A percentile compares a stretch with the other conserved stretches of the same genome.
phyloP scores from a whole-genome alignment of 2,888 invertebrate species.

The Idaea straminata region DNA sequence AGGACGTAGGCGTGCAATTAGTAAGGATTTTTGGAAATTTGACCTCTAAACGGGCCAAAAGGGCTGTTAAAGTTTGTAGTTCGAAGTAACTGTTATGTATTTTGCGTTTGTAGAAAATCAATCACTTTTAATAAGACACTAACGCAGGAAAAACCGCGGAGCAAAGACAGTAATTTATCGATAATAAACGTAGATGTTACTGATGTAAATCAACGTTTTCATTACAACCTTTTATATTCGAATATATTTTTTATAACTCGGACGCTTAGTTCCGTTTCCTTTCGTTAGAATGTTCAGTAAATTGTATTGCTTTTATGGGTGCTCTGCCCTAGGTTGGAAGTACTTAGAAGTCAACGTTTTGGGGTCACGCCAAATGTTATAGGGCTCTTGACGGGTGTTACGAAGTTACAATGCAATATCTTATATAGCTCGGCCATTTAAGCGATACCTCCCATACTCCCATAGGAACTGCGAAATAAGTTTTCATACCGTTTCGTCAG shows the following conservation, averaged over 20 bases:
- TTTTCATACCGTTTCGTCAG: background rate
- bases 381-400: background rate
- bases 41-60: too few relatives aligned
- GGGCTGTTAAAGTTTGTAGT: too few relatives aligned
- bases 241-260: background rate
- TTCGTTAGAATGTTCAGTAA: background rate
- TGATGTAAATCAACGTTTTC: background rate
- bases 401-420: background rate
- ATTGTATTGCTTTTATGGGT: background rate
- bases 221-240: background rate
- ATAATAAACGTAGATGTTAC: background rate
- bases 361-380: slow-evolving; percentile 1
- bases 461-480: background rate
- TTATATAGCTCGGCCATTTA: background rate
- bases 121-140: too few relatives aligned
- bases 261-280: background rate
- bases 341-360: background rate
- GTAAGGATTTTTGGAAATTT: too few relatives aligned
- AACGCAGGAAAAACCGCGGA: too few relatives aligned
- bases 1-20: too few relatives aligned
- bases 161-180: too few relatives aligned
- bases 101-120: too few relatives aligned
- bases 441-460: background rate
- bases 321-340: background rate
- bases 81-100: too few relatives aligned